A percentile compares a stretch with the other conserved stretches of the same genome.
Evolutionary conservation across 2,113 vertebrate genomes (phyloP).

Genomic region (Sorex fumeus): DNA sequence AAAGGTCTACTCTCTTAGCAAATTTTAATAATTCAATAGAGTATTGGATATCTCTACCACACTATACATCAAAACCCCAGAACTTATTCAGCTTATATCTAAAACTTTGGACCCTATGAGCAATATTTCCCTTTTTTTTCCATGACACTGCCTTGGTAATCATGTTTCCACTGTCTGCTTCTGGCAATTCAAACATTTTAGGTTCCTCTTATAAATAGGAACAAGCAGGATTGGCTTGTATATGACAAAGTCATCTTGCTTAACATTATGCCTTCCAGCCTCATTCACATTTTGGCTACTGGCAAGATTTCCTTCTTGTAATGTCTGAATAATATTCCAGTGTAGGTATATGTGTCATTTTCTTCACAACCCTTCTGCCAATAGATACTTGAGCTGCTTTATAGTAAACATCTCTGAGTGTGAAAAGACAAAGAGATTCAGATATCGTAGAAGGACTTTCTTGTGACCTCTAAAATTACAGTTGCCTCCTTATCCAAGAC

Average conservation of each 20-base stretch:
- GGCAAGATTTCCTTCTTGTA: conserved; percentile 2
- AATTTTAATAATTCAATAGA: background rate
- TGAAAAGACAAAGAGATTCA: background rate
- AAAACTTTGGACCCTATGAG: background rate
- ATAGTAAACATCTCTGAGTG: conserved; percentile 36
- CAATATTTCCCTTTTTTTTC: background rate
- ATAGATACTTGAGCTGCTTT: background rate
- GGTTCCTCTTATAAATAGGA: background rate
- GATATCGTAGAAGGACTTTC: background rate
- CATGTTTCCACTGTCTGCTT: background rate
- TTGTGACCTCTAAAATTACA: background rate
- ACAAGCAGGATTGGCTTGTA: background rate
- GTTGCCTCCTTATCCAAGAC: background rate
- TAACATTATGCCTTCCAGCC: background rate
- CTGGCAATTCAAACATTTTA: background rate
- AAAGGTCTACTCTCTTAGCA: background rate
- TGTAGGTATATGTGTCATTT: background rate
- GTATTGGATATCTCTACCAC: background rate
- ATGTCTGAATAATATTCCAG: background rate
- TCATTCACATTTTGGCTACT: background rate
- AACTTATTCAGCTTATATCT: background rate
- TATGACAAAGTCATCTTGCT: background rate
- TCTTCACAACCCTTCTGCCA: background rate
- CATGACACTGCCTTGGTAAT: background rate
- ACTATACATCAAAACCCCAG: background rate